phyloP scores from a whole-genome alignment of 1,140 invertebrate species.

The Zaprionus vittiger region DNA sequence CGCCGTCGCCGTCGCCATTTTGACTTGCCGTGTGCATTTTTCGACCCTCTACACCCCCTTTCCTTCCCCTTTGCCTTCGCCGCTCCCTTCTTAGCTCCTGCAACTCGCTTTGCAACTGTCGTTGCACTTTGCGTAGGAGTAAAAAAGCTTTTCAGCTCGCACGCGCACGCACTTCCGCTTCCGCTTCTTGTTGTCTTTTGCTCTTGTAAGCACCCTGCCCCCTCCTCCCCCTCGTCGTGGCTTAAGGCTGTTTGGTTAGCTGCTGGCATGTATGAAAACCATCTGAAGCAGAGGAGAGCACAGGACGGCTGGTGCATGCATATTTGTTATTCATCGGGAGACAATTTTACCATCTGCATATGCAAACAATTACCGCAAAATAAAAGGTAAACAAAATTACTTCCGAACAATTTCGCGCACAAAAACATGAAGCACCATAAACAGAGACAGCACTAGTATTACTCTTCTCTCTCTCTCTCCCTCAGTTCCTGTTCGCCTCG shows the following conservation, averaged over 20 bases:
- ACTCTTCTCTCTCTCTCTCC: neutral
- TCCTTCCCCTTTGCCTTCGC: neutral
- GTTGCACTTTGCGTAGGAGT: constrained; percentile 46
- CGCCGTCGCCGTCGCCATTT: constrained; percentile 63
- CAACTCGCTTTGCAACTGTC: neutral
- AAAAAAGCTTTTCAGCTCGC: constrained; percentile 65
- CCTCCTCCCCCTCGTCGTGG: constrained; percentile 12
- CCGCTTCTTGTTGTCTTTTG: constrained; percentile 64
- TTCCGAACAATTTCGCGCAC: constrained; percentile 75
- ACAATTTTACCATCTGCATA: constrained; percentile 77
- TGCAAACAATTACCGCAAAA: constrained; percentile 80
- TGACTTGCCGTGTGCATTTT: constrained; percentile 48
- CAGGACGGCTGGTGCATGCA: neutral
- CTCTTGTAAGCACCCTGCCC: constrained; percentile 4
- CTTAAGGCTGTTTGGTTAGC: constrained; percentile 60
- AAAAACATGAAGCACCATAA: constrained; percentile 54
- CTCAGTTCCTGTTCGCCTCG: neutral
- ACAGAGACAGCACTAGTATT: neutral
- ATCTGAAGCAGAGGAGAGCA: neutral
- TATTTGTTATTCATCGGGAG: constrained; percentile 66
- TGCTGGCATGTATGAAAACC: constrained; percentile 9
- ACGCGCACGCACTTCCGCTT: constrained; percentile 69
- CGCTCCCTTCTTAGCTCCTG: neutral
- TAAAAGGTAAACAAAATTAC: constrained; percentile 82
- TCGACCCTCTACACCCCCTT: neutral